Base-by-base conservation (phyloP, 2,797 vertebrate genomes). In the Pangasius mekongensis region DNA sequence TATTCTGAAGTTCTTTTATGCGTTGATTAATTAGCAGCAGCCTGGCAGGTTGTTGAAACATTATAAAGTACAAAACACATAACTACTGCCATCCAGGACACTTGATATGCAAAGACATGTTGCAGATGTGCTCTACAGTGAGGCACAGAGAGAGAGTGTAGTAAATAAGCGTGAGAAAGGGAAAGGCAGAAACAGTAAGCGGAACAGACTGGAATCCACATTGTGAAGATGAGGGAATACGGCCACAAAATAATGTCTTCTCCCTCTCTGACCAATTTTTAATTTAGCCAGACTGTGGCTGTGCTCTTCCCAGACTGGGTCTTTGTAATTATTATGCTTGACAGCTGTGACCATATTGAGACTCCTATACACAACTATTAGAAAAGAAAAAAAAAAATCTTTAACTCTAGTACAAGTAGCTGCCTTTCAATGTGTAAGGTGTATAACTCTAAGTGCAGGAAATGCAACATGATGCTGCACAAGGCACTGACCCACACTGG, bases 241-340 rank as follows among this genome's bases (percentile, higher is more conserved):
- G 62, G 77, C 67, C 67, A 87, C 87, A 74, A 95, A 92, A 92
- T 95, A 95, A 96, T 95, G 95, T 96, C 96, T 96, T 96, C 94
- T 94, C 93, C 93, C 92, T 92, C 93, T 95, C 94, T 97, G 95
- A 97, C 96, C 95, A 96, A 96, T 96, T 96, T 96, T 96, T 97
- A 95, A 97, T 97, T 96, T 96, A 94, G 93, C 94, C 94, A 89
- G 87, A 92, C 92, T 93, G 94, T 71, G 94, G 90, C 93, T 73
- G 87, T 93, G 93, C 93, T 93, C 94, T 95, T 94, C 94, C 96
- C 94, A 93, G 95, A 93, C 94, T 87, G 88, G 92, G 92, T 92
- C 90, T 93, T 94, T 95, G 95, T 97, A 97, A 98, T 98, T 97
- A 98, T 96, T 96, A 95, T 92, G 93, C 95, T 96, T 98, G 97